Percentiles rank a stretch among this genome's conserved stretches.
phyloP scores from a whole-genome alignment of 1,140 invertebrate species.

The Brevipalpus yothersi region DNA sequence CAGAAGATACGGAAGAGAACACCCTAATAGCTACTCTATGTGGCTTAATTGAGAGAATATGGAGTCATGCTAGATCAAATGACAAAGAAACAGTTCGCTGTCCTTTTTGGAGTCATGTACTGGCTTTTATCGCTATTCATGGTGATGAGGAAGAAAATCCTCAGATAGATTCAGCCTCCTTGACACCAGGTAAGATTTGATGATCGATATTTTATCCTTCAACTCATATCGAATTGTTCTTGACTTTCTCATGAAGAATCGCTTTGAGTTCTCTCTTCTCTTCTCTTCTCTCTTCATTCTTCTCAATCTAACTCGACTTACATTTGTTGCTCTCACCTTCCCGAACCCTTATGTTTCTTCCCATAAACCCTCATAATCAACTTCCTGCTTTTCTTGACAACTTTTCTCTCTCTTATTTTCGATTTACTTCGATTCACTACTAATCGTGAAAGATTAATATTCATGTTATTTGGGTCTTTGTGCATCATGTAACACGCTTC shows the following conservation, averaged over 20 bases:
- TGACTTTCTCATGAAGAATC: background rate
- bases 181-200: slow-evolving; percentile 44
- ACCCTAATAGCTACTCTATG: slow-evolving; percentile 89
- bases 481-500: too few species aligned
- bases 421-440: too few species aligned
- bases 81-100: slow-evolving; percentile 2
- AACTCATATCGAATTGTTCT: too few species aligned
- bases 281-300: background rate
- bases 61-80: slow-evolving; percentile 56
- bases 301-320: too few species aligned
- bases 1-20: slow-evolving; percentile 63
- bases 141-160: slow-evolving; percentile 28
- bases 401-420: too few species aligned
- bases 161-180: slow-evolving; percentile 37
- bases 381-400: too few species aligned
- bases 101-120: slow-evolving; percentile 69
- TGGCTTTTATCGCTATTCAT: slow-evolving; percentile 14
- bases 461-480: too few species aligned
- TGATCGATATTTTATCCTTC: too few species aligned
- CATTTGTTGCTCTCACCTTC: too few species aligned
- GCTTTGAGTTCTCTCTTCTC: background rate
- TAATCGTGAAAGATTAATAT: too few species aligned
- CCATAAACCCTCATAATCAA: too few species aligned
- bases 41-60: slow-evolving; percentile 87
- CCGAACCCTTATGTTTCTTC: too few species aligned